Evolutionary conservation across 2,797 vertebrate species (phyloP), one percentile per base, ranked within the genome.

Genomic region (Sebastes reedi): DNA sequence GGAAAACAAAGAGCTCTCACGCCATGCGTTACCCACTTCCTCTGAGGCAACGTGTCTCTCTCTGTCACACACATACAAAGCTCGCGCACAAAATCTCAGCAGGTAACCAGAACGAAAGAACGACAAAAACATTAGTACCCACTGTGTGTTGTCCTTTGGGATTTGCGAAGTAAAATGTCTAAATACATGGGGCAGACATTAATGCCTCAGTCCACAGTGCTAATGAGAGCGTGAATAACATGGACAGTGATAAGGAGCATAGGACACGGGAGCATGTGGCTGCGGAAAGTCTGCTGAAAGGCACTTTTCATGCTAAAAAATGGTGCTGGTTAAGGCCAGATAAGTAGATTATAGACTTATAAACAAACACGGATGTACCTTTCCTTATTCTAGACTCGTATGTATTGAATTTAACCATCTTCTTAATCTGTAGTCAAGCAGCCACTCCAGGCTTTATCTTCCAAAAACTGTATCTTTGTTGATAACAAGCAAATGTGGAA

Each of bases 91-190:
- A 42, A 29, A 72, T 68, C 82, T 77, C 79, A 78, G 87, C 87
- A 77, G 88, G 89, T 87, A 83, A 81, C 88, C 81, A 20, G 61
- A 85, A 50, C 16, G 32, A 84, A 86, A 46, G 88, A 82, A 90
- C 16, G 8, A 83, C 69, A 82, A 84, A 91, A 89, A 87, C 87
- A 92, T 94, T 91, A 91, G 64, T 81, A 59, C 84, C 85, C 83
- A 82, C 77, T 77, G 85, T 80, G 86, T 81, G 81, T 84, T 91
- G 79, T 90, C 87, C 82, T 83, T 76, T 55, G 72, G 61, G 76
- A 88, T 90, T 79, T 32, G 18, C 69, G 30, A 86, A 81, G 80
- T 88, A 70, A 79, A 91, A 84, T 77, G 78, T 82, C 50, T 64
- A 68, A 83, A 92, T 75, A 77, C 83, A 81, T 70, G 60, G 65